phyloP scores from a whole-genome alignment of 2,888 invertebrate genomes.

The Lutraria lutraria region DNA sequence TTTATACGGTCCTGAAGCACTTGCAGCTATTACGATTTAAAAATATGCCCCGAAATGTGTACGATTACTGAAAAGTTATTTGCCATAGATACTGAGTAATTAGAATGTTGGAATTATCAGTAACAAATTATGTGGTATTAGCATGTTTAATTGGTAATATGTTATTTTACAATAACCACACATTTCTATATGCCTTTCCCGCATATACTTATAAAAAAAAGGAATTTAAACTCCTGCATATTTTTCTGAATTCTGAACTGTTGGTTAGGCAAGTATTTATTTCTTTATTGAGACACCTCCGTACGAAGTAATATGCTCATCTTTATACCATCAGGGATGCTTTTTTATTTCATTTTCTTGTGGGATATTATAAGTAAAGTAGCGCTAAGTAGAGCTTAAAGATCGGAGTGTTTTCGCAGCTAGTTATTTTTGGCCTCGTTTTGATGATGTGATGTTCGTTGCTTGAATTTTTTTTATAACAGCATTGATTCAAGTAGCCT shows the following conservation, averaged over 20 bases:
- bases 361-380: not conserved
- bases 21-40: not conserved
- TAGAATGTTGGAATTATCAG: not conserved
- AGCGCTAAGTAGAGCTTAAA: constrained; percentile 17
- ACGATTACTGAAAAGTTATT: not conserved
- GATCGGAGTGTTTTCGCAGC: no score
- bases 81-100: not conserved
- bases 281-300: not conserved
- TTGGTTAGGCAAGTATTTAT: not conserved
- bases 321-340: constrained; percentile 18
- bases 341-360: not conserved
- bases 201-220: not conserved
- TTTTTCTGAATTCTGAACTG: not conserved
- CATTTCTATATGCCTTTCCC: not conserved
- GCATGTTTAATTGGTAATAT: not conserved
- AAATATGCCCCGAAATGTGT: not conserved
- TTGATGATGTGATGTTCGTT: no score
- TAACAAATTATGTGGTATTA: not conserved
- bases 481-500: no score
- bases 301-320: constrained; percentile 18
- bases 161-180: not conserved
- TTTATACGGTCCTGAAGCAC: not conserved
- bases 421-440: no score
- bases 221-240: no score
- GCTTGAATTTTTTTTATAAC: no score